phyloP scores from a whole-genome alignment of 2,888 invertebrate genomes.

The Coronaproctus castanopsis region DNA sequence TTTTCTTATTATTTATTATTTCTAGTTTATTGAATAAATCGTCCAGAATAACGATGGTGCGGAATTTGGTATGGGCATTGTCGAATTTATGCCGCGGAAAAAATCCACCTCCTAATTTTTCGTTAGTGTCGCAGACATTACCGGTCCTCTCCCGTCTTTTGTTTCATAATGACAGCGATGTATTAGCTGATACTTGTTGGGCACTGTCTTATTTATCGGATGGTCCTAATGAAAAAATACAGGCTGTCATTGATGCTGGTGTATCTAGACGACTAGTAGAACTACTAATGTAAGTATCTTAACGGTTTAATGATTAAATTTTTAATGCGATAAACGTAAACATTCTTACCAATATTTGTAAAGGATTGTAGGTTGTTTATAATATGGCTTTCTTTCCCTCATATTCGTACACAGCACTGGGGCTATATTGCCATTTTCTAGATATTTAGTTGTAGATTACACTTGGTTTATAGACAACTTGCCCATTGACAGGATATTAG shows the following conservation, averaged over 20 bases:
- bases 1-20: slow-evolving; percentile 16
- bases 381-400: too few species aligned
- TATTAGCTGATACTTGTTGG: slow-evolving; percentile 89
- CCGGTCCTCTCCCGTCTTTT: slow-evolving; percentile 72
- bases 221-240: slow-evolving; percentile 93
- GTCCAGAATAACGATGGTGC: slow-evolving; percentile 59
- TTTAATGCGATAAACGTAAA: slow-evolving; percentile 4
- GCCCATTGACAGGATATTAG: too few species aligned
- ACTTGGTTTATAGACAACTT: too few species aligned
- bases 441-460: too few species aligned
- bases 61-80: slow-evolving; percentile 95
- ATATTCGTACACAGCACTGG: too few species aligned
- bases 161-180: slow-evolving; percentile 71
- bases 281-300: slow-evolving; percentile 35
- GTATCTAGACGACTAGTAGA: slow-evolving; percentile 63
- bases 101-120: slow-evolving; percentile 83
- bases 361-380: too few species aligned
- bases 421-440: too few species aligned
- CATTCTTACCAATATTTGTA: slow-evolving; percentile 1
- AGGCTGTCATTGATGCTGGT: slow-evolving; percentile 80
- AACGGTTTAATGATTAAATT: too few species aligned
- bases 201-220: slow-evolving; percentile 88
- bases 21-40: slow-evolving; percentile 61
- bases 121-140: slow-evolving; percentile 56
- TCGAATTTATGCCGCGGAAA: slow-evolving; percentile 95